phyloP scores from a whole-genome alignment of 2,888 invertebrate genomes.

The Eristalis pertinax region DNA sequence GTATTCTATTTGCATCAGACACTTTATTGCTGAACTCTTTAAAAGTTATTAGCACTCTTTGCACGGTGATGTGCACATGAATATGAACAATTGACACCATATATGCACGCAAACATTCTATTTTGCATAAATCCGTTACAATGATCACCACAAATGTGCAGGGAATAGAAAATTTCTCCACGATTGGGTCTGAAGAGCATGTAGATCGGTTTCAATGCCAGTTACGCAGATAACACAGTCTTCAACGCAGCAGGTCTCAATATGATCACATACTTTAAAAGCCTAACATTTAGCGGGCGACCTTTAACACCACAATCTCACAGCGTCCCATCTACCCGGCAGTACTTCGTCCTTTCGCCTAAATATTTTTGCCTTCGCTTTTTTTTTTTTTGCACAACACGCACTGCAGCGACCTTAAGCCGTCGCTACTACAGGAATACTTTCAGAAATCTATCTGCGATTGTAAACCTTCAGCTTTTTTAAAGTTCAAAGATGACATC shows the following conservation, averaged over 20 bases:
- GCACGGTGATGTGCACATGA: neutral
- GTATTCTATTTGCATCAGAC: neutral
- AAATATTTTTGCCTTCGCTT: neutral
- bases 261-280: neutral
- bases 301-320: neutral
- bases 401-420: neutral
- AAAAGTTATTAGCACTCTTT: too few species aligned
- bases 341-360: neutral
- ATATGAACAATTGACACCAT: neutral
- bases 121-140: neutral
- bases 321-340: neutral
- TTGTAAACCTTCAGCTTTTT: conserved; percentile 23
- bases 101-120: neutral
- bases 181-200: too few species aligned
- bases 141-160: neutral
- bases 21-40: neutral
- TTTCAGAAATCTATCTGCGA: neutral
- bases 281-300: neutral
- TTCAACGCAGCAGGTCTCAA: neutral
- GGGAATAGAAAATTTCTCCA: neutral
- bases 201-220: too few species aligned
- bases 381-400: neutral
- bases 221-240: neutral
- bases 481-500: conserved; percentile 50
- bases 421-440: neutral